These are phyloP conservation scores for Girardia tigrina DNA, from an alignment of 2,888 invertebrate genomes.

Conservation along the genomic window DNA sequence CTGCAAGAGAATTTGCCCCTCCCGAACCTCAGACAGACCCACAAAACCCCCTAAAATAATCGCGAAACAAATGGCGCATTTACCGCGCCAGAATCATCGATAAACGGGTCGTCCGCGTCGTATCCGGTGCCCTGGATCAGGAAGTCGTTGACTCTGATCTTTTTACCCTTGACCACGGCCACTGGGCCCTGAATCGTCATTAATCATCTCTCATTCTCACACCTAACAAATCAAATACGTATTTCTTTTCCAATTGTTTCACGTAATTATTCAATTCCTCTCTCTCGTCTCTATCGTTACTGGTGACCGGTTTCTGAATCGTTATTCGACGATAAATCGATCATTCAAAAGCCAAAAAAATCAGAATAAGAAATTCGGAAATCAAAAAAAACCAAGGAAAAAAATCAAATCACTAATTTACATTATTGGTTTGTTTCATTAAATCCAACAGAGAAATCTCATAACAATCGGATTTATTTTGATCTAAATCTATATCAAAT, in stretches of 20 bases:
- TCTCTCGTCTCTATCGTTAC: background rate
- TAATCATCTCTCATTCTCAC: background rate
- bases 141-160: background rate
- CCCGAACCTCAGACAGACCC: too few relatives aligned
- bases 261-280: background rate
- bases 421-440: background rate
- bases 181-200: background rate
- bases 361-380: too few relatives aligned
- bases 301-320: too few relatives aligned
- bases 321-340: too few relatives aligned
- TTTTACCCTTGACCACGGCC: background rate
- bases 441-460: background rate
- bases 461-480: background rate
- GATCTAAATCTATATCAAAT: background rate
- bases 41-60: too few relatives aligned
- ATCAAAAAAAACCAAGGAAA: too few relatives aligned
- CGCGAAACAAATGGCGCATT: too few relatives aligned
- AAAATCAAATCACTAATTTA: background rate
- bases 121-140: background rate
- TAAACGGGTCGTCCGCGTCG: background rate
- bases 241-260: conserved; percentile 17
- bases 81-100: conserved; percentile 17
- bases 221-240: background rate
- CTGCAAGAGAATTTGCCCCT: too few relatives aligned
- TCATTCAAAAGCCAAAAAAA: too few relatives aligned